Evolutionary conservation across 2,113 vertebrate genomes (phyloP).

Genomic region (Dicrurus megarhynchus): DNA sequence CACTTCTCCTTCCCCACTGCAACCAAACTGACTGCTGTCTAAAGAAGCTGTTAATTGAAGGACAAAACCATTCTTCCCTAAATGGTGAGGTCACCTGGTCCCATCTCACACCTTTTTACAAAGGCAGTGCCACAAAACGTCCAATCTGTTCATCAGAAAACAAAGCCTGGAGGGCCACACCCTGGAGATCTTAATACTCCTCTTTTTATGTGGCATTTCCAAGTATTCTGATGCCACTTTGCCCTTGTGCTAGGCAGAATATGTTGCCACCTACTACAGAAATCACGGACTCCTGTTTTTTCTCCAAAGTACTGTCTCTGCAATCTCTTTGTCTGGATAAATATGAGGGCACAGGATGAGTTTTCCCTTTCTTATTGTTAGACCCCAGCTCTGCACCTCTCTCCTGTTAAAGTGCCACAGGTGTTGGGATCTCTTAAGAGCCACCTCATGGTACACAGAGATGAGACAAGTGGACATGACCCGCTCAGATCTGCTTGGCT

Average conservation of each 20-base stretch:
- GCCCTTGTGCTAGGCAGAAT: neutral
- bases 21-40: neutral
- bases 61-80: neutral
- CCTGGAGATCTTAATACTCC: neutral
- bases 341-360: neutral
- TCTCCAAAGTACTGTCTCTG: neutral
- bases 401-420: neutral
- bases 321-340: neutral
- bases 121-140: neutral
- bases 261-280: neutral
- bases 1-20: neutral
- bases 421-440: neutral
- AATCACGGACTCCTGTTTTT: neutral
- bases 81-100: neutral
- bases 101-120: neutral
- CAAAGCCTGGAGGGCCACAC: neutral
- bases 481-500: neutral
- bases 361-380: neutral
- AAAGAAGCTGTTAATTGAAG: neutral
- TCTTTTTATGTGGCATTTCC: neutral
- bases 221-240: neutral
- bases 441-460: neutral
- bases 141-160: neutral
- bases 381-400: neutral
- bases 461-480: neutral